These are phyloP conservation scores for Benitochromis conjunctus DNA, from an alignment of 2,113 vertebrate genomes.

Conservation along the genomic window DNA sequence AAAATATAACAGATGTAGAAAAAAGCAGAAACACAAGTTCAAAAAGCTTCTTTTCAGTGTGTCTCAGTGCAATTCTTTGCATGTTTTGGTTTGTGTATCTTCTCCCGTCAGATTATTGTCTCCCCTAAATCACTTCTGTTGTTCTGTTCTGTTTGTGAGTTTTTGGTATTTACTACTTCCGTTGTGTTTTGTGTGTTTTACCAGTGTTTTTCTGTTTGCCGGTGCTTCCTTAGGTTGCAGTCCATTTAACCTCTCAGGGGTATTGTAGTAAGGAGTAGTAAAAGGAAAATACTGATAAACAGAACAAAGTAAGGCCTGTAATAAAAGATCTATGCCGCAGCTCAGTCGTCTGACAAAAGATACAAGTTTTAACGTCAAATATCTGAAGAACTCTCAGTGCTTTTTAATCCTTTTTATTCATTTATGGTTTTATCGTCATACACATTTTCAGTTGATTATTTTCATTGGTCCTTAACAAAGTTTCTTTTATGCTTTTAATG, in stretches of 20 bases:
- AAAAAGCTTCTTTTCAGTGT: background rate
- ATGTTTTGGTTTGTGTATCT: background rate
- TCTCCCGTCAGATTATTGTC: background rate
- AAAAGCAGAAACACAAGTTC: background rate
- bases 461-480: background rate
- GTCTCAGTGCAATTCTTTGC: background rate
- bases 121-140: background rate
- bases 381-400: background rate
- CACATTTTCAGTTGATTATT: background rate
- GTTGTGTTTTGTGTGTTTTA: background rate
- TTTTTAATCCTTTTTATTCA: background rate
- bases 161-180: background rate
- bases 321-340: background rate
- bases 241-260: background rate
- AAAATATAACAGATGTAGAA: background rate
- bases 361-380: background rate
- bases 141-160: background rate
- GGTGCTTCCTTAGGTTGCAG: background rate
- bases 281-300: background rate
- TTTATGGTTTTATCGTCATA: background rate
- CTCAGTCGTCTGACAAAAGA: background rate
- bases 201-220: background rate
- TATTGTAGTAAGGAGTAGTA: background rate
- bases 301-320: background rate
- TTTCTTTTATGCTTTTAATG: background rate